Percentiles rank a stretch among this genome's conserved stretches.
Conservation (phyloP, 2,113 vertebrate genomes). For the Propithecus coquereli region DNA sequence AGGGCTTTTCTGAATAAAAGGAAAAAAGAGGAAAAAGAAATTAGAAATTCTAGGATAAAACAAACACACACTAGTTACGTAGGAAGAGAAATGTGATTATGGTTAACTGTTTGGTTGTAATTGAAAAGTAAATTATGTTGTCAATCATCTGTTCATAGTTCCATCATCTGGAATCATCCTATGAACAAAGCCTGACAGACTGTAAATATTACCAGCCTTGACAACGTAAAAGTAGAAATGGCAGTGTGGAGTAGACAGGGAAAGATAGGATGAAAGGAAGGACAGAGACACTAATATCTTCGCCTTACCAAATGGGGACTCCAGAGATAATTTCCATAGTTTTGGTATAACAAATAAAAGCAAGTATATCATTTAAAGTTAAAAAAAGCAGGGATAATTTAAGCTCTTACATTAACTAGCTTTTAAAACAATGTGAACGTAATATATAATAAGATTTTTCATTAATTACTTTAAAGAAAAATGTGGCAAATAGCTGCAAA, state of each 20-base stretch:
- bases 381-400: neutral
- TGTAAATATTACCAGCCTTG: neutral
- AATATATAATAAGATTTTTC: neutral
- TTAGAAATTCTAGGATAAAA: neutral
- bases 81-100: neutral
- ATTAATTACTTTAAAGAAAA: neutral
- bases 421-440: neutral
- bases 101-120: neutral
- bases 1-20: neutral
- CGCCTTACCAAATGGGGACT: neutral
- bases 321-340: neutral
- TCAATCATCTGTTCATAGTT: neutral
- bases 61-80: neutral
- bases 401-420: neutral
- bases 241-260: neutral
- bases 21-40: neutral
- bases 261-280: neutral
- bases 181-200: neutral
- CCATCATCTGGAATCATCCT: neutral
- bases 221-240: neutral
- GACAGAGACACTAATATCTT: neutral
- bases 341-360: neutral
- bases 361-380: neutral
- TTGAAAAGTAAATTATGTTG: neutral
- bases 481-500: neutral